Evolutionary conservation across 2,113 vertebrate genomes (phyloP).

Genomic region (Phyllostomus hastatus): DNA sequence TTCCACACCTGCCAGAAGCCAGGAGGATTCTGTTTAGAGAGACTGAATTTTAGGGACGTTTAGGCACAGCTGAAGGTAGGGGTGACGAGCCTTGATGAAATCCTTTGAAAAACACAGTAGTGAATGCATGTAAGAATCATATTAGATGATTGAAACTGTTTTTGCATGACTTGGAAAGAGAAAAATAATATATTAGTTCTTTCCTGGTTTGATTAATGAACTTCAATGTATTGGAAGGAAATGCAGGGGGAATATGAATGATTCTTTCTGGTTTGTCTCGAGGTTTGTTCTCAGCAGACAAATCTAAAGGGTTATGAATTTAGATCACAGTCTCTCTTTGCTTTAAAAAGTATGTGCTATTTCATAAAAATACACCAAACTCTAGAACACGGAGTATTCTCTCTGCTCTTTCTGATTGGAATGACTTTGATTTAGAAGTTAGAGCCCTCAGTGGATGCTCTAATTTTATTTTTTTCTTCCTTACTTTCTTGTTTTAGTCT

Average conservation of each 20-base stretch:
- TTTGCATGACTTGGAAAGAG: not conserved
- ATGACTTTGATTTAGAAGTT: not conserved
- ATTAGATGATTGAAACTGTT: not conserved
- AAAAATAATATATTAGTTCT: not conserved
- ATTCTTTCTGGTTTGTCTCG: not conserved
- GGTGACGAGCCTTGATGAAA: not conserved
- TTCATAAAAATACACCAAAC: not conserved
- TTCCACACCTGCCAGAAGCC: not conserved
- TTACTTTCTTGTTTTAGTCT: conserved; percentile 7
- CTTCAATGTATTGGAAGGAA: not conserved
- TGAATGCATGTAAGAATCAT: not conserved
- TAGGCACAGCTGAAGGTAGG: not conserved
- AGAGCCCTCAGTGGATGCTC: not conserved
- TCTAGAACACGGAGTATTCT: not conserved
- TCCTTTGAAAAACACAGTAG: not conserved
- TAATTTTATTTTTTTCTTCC: not conserved
- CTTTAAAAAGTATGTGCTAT: not conserved
- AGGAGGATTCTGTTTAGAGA: not conserved
- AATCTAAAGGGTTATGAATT: not conserved
- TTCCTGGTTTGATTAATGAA: not conserved
- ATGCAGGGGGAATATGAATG: not conserved
- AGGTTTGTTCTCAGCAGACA: not conserved
- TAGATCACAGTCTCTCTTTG: not conserved
- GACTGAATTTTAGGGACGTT: not conserved
- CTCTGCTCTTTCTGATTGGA: not conserved